A percentile compares a stretch with the other conserved stretches of the same genome.
Conservation (phyloP, 2,113 vertebrate genomes). For the Hemichromis elongatus region DNA sequence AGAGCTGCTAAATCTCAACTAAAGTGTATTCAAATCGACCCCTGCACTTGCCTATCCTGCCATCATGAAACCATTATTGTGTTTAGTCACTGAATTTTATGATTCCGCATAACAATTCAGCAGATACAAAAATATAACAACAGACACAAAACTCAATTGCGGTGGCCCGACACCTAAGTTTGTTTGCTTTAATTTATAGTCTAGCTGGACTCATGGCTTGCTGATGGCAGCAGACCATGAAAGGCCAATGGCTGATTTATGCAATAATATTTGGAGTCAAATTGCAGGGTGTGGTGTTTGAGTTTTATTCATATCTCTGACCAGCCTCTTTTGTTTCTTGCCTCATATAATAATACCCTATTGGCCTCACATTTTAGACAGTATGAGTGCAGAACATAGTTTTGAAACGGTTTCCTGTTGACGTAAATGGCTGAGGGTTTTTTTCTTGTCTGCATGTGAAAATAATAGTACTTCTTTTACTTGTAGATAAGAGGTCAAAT, state of each 20-base stretch:
- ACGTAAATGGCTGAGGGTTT: not conserved
- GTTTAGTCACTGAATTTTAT: slow-evolving; percentile 69
- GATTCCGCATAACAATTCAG: slow-evolving; percentile 57
- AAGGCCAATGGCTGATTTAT: slow-evolving; percentile 49
- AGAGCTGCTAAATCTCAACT: slow-evolving; percentile 56
- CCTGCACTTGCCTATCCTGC: slow-evolving; percentile 13
- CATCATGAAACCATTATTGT: slow-evolving; percentile 62
- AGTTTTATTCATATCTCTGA: slow-evolving; percentile 26
- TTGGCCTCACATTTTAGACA: not conserved
- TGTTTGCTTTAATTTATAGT: slow-evolving; percentile 61
- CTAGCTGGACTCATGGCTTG: slow-evolving; percentile 6
- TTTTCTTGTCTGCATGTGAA: not conserved
- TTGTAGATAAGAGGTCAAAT: slow-evolving; percentile 45
- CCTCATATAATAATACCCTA: not conserved
- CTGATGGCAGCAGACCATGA: slow-evolving; percentile 31
- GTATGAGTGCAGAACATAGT: not conserved
- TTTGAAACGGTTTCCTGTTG: not conserved
- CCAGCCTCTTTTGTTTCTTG: not conserved
- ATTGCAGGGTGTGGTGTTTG: slow-evolving; percentile 23
- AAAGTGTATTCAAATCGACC: slow-evolving; percentile 53
- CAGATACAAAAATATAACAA: slow-evolving; percentile 55
- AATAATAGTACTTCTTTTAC: slow-evolving; percentile 16
- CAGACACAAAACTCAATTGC: slow-evolving; percentile 60
- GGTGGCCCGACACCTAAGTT: slow-evolving; percentile 24
- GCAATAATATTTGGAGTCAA: slow-evolving; percentile 42